These are phyloP conservation scores for Muscina levida DNA, from an alignment of 2,888 invertebrate species.

Conservation along the genomic window DNA sequence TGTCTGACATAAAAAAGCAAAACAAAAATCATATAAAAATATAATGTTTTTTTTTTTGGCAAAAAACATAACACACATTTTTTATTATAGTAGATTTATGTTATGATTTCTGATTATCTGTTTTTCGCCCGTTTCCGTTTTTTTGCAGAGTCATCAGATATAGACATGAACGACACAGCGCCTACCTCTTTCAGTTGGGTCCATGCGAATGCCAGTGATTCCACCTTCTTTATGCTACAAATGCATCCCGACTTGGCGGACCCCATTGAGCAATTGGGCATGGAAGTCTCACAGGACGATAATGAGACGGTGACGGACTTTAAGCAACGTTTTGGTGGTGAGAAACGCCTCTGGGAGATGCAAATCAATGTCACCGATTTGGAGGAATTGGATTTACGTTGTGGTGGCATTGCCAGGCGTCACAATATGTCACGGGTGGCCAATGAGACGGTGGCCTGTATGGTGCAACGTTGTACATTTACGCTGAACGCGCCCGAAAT, in stretches of 20 bases:
- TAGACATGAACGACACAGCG: conserved; percentile 40
- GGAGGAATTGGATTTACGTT: conserved; percentile 87
- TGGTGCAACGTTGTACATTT: conserved; percentile 89
- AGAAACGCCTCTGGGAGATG: conserved; percentile 83
- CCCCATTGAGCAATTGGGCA: conserved; percentile 88
- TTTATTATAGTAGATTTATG: neutral
- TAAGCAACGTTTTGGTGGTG: conserved; percentile 85
- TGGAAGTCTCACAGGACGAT: conserved; percentile 87
- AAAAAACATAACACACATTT: neutral
- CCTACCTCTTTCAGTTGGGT: conserved; percentile 72
- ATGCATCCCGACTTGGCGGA: conserved; percentile 89
- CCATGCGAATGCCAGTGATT: conserved; percentile 76
- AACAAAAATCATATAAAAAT: no score
- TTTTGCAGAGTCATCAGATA: conserved; percentile 30
- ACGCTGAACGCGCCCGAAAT: conserved; percentile 88
- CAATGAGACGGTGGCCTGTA: conserved; percentile 85
- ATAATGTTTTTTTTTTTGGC: no score
- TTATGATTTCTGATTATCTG: conserved; percentile 28
- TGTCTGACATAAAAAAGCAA: neutral
- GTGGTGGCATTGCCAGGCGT: conserved; percentile 86
- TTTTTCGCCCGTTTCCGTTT: neutral
- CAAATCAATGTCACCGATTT: conserved; percentile 88
- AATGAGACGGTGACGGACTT: conserved; percentile 88
- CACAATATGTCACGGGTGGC: conserved; percentile 85
- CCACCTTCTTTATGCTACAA: conserved; percentile 84